Conservation (phyloP, 1,140 invertebrate species). For the Aphaenogaster rudis region DNA sequence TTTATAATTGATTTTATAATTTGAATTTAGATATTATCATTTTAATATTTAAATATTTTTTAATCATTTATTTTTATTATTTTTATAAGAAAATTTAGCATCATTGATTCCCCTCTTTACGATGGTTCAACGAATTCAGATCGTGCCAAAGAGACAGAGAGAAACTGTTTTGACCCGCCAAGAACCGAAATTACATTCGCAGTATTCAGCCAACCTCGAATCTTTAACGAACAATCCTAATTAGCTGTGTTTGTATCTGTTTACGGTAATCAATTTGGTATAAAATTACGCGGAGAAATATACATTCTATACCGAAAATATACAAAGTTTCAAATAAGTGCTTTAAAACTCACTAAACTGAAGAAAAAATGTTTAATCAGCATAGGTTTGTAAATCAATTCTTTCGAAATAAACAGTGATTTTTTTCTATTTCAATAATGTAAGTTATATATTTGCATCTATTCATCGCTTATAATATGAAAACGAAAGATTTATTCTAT, state of each 20-base stretch:
- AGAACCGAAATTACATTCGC: constrained; percentile 67
- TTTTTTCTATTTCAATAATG: neutral
- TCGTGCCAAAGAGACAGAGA: constrained; percentile 72
- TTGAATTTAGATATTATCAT: neutral
- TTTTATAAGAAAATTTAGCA: neutral
- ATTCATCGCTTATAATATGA: neutral
- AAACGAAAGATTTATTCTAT: neutral
- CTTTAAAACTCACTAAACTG: neutral
- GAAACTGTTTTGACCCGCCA: constrained; percentile 43
- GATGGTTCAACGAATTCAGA: constrained; percentile 40
- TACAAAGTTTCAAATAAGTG: neutral
- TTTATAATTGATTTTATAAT: neutral
- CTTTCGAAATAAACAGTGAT: too few relatives aligned
- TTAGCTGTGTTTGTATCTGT: neutral
- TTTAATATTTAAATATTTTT: neutral
- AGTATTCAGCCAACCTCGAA: constrained; percentile 58
- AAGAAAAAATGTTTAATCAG: neutral
- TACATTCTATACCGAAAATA: neutral
- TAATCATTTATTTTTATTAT: neutral
- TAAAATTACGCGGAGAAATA: neutral
- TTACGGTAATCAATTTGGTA: constrained; percentile 5
- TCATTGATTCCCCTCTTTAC: constrained; percentile 54
- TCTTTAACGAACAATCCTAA: constrained; percentile 57
- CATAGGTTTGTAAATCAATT: neutral
- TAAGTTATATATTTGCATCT: neutral